Evolutionary conservation across 2,797 vertebrate species (phyloP).

Genomic region (Scolopax rusticola): DNA sequence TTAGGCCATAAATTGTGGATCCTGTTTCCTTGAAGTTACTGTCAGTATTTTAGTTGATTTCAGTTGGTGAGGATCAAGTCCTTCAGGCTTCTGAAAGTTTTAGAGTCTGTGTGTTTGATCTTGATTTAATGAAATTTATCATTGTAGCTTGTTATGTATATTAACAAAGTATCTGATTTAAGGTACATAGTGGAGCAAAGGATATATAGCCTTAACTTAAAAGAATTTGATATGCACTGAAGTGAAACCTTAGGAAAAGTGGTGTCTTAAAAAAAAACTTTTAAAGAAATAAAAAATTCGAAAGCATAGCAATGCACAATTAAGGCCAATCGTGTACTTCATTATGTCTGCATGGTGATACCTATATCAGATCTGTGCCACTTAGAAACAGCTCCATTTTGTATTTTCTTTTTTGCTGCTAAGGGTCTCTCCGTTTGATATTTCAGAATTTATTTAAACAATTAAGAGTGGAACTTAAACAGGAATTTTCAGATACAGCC

Average conservation of each 20-base stretch:
- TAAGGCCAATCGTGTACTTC: not conserved
- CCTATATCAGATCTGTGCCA: not conserved
- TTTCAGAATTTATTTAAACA: slow-evolving; percentile 37
- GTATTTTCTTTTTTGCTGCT: slow-evolving; percentile 12
- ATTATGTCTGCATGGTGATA: not conserved
- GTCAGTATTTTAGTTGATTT: not conserved
- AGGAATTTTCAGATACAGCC: not conserved
- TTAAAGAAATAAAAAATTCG: not conserved
- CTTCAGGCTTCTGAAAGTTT: not conserved
- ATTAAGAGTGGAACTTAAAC: slow-evolving; percentile 14
- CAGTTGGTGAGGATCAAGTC: not conserved
- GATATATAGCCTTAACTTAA: not conserved
- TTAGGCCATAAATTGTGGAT: not conserved
- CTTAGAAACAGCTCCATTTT: not conserved
- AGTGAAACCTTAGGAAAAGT: not conserved
- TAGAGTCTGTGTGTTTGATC: not conserved
- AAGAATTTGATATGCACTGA: not conserved
- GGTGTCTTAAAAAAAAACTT: not conserved
- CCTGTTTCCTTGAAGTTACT: not conserved
- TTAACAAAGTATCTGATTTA: not conserved
- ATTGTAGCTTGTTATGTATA: not conserved
- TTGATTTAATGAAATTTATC: not conserved
- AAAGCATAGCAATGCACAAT: not conserved
- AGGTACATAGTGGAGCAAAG: not conserved
- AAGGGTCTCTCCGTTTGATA: not conserved